Evolutionary conservation across 2,797 vertebrate genomes (phyloP), one percentile per base, ranked within the genome.

Genomic region (Lemur catta): DNA sequence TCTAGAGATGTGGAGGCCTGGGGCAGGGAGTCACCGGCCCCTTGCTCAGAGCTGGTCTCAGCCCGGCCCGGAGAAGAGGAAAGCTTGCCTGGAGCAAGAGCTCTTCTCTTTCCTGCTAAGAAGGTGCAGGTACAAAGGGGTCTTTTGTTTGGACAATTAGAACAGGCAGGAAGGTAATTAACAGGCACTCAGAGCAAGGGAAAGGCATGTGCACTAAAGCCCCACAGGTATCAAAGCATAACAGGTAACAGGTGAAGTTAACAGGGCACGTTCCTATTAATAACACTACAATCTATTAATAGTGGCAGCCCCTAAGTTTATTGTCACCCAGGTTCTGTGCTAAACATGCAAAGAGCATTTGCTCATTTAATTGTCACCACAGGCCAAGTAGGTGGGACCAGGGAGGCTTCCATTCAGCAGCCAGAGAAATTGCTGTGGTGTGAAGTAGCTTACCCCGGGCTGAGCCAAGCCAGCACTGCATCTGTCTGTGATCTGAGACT

Each of bases 101-200:
- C 41, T 61, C 74, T 69, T 63, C 35, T 76, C 14, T 50, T 61
- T 55, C 82, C 38, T 48, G 43, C 43, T 82, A 14, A 75, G n/a
- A 89, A 48, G 11, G 28, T 79, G 33, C 24, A 14, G 50, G 55
- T 38, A 84, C 71, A 41, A 79, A 90, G 59, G 52, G 84, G 30
- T 79, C 74, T 86, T 86, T 75, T n/a, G 46, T 89, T 35, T 67
- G 57, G n/a, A 63, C 55, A 59, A 33, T 41, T 41, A 41, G 59
- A 75, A 65, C 57, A 50, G 22, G 20, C 12, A 69, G 75, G 57
- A 69, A 81, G 50, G 55, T 61, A 15, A 33, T 43, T 30, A 69
- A 61, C 9, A 76, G 4, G 4, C 35, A 18, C n/a, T 57, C 28
- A 35, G 41, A 57, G 41, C 18, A 9, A 38, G 65, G 12, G 74